Evolutionary conservation across 1,140 invertebrate species (phyloP).

Genomic region (Drosophila bocki): DNA sequence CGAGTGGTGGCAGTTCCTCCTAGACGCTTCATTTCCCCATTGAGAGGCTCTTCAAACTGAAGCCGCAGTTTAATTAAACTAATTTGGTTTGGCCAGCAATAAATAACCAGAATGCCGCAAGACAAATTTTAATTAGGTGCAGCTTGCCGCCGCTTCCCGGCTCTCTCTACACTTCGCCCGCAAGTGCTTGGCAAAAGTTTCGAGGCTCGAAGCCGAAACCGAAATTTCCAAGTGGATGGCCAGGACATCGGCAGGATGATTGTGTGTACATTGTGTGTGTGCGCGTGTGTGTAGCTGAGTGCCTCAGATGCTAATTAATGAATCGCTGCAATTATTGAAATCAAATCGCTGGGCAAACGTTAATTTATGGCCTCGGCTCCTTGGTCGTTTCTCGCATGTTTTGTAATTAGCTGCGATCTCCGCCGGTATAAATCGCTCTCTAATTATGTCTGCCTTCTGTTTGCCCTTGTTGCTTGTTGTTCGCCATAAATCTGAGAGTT

Average conservation of each 20-base stretch:
- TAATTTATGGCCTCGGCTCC: constrained; percentile 62
- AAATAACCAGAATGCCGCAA: constrained; percentile 58
- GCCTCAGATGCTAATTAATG: constrained; percentile 76
- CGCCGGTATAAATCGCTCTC: constrained; percentile 57
- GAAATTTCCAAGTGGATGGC: constrained; percentile 56
- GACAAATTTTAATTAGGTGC: constrained; percentile 65
- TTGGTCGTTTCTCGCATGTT: constrained; percentile 71
- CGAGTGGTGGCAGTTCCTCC: background rate
- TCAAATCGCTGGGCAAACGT: constrained; percentile 67
- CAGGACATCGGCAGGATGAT: constrained; percentile 26
- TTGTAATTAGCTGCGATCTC: constrained; percentile 60
- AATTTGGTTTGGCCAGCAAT: constrained; percentile 56
- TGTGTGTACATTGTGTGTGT: constrained; percentile 2
- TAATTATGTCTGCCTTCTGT: constrained; percentile 62
- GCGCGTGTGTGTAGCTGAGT: constrained; percentile 29
- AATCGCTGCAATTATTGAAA: constrained; percentile 79
- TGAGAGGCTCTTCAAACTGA: constrained; percentile 30
- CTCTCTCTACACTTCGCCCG: constrained; percentile 17
- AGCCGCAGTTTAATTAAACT: constrained; percentile 50
- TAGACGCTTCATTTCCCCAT: constrained; percentile 5
- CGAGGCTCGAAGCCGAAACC: constrained; percentile 31
- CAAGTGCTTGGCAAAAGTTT: constrained; percentile 56
- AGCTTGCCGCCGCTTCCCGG: constrained; percentile 15
- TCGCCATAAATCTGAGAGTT: constrained; percentile 58
- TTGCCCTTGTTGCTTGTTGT: constrained; percentile 33